These are phyloP conservation scores for Spondyliosoma cantharus DNA, from an alignment of 2,797 vertebrate species.

Conservation along the genomic window DNA sequence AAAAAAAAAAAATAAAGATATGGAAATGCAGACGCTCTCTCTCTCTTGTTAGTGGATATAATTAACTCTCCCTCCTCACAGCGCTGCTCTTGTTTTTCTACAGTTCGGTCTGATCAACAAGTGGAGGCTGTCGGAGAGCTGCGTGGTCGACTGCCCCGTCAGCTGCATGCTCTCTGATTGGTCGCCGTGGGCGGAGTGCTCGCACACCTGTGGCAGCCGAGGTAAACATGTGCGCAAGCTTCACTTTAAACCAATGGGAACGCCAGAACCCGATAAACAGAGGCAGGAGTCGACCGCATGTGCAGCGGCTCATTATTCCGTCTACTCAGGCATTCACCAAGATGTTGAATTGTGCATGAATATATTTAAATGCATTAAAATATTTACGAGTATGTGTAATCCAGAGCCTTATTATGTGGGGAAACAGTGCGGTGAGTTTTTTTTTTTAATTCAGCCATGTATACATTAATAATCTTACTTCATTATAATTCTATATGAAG, in stretches of 20 bases:
- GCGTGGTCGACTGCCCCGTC: slow-evolving; percentile 89
- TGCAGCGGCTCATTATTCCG: slow-evolving; percentile 61
- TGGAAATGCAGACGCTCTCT: slow-evolving; percentile 32
- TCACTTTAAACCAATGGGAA: slow-evolving; percentile 26
- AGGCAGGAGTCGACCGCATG: slow-evolving; percentile 23
- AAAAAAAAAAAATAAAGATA: background rate
- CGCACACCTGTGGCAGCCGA: slow-evolving; percentile 89
- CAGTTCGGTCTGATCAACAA: slow-evolving; percentile 87
- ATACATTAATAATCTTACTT: slow-evolving; percentile 41
- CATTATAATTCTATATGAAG: slow-evolving; percentile 49
- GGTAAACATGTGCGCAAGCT: slow-evolving; percentile 81
- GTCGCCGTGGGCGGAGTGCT: slow-evolving; percentile 93
- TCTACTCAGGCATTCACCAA: slow-evolving; percentile 50
- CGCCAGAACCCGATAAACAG: slow-evolving; percentile 28
- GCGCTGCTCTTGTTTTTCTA: slow-evolving; percentile 48
- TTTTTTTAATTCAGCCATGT: slow-evolving; percentile 13
- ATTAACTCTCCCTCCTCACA: slow-evolving; percentile 35
- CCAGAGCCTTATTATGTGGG: slow-evolving; percentile 58
- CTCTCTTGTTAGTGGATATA: slow-evolving; percentile 41
- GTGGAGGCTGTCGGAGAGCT: slow-evolving; percentile 81
- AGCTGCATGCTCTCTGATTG: slow-evolving; percentile 93
- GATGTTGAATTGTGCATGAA: slow-evolving; percentile 69
- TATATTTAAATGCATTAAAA: slow-evolving; percentile 78
- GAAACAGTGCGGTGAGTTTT: slow-evolving; percentile 20
- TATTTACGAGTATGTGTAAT: slow-evolving; percentile 66